Evolutionary conservation across 2,888 invertebrate species (phyloP).

Genomic region (Eupithecia exiguata): DNA sequence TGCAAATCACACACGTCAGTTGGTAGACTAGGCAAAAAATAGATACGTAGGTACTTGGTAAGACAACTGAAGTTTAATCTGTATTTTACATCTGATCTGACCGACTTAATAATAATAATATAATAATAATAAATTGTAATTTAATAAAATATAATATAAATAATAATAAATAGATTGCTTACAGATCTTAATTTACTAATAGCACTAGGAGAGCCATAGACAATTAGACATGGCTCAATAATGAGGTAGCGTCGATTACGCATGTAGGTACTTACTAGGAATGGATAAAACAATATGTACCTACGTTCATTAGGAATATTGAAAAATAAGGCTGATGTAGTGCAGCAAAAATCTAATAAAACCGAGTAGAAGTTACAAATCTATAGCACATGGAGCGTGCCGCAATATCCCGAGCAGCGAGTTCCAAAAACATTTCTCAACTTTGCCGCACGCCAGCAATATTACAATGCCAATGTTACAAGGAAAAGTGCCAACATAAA

Average conservation of each 20-base stretch:
- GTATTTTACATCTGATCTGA: no score
- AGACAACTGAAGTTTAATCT: no score
- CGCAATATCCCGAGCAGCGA: constrained; percentile 18
- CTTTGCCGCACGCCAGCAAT: constrained; percentile 21
- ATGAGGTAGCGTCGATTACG: neutral
- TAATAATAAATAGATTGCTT: no score
- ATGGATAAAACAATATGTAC: neutral
- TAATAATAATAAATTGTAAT: no score
- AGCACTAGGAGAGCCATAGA: neutral
- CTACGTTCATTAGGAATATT: neutral
- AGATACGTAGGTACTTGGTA: neutral
- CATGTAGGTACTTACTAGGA: neutral
- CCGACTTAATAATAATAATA: no score
- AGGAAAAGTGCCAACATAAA: constrained; percentile 27
- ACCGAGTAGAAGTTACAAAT: constrained; percentile 8
- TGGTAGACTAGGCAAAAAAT: neutral
- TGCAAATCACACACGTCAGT: neutral
- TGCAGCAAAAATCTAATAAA: constrained; percentile 11
- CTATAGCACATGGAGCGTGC: constrained; percentile 12
- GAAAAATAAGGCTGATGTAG: neutral
- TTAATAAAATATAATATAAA: no score
- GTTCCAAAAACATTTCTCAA: constrained; percentile 28
- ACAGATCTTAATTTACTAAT: neutral
- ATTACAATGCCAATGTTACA: constrained; percentile 25
- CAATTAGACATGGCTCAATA: neutral